Conservation (phyloP, 2,888 invertebrate genomes). For the Cantharis rustica region DNA sequence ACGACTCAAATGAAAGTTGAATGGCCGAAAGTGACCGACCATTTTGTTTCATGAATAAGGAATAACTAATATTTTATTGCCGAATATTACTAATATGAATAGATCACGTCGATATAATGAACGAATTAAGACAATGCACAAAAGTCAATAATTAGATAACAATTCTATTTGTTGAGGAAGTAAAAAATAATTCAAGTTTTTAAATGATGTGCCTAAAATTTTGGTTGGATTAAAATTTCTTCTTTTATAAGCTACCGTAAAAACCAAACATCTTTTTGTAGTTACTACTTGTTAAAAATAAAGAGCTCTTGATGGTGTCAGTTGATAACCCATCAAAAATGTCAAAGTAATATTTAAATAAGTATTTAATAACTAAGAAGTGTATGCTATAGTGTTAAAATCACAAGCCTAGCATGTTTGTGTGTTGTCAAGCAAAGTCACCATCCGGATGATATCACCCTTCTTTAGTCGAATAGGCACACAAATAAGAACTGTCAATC, state of each 20-base stretch:
- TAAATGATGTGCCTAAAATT: not conserved
- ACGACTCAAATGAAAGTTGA: slow-evolving; percentile 45
- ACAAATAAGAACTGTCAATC: slow-evolving; percentile 14
- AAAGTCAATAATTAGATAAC: not conserved
- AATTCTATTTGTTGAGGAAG: not conserved
- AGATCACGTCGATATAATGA: slow-evolving; percentile 14
- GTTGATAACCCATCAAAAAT: slow-evolving; percentile 17
- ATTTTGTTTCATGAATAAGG: slow-evolving; percentile 46
- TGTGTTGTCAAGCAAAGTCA: slow-evolving; percentile 11
- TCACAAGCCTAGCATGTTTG: slow-evolving; percentile 12
- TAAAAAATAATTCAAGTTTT: not conserved
- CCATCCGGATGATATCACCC: slow-evolving; percentile 15
- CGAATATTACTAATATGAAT: slow-evolving; percentile 35
- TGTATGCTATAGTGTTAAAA: slow-evolving; percentile 6
- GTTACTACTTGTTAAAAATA: slow-evolving; percentile 3
- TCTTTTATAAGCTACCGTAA: not conserved
- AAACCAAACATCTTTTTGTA: slow-evolving; percentile 3
- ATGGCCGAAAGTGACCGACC: slow-evolving; percentile 47
- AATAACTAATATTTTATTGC: slow-evolving; percentile 46
- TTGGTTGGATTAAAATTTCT: not conserved
- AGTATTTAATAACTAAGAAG: slow-evolving; percentile 11
- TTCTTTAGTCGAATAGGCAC: slow-evolving; percentile 12
- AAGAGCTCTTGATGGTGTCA: slow-evolving; percentile 4
- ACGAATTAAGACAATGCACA: not conserved
- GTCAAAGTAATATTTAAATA: slow-evolving; percentile 13